Evolutionary conservation across 2,888 invertebrate genomes (phyloP).

Genomic region (Drosophila anomelani): DNA sequence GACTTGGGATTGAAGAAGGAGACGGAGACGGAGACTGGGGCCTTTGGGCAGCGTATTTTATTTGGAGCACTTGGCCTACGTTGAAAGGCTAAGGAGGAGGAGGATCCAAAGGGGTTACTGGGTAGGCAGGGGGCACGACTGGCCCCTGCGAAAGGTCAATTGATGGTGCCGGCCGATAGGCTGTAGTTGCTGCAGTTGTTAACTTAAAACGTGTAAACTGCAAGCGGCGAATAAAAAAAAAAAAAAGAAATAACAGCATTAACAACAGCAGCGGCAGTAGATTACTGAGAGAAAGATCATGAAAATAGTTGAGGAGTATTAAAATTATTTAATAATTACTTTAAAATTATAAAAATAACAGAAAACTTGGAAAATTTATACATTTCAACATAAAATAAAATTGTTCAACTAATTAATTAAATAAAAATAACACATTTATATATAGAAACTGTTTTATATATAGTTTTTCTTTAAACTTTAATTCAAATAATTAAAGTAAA

Average conservation of each 20-base stretch:
- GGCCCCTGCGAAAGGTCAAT: slow-evolving; percentile 74
- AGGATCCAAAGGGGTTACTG: not conserved
- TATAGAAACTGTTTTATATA: too few relatives aligned
- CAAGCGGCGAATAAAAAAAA: slow-evolving; percentile 30
- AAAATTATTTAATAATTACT: not conserved
- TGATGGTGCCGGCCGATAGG: slow-evolving; percentile 76
- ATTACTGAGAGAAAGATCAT: slow-evolving; percentile 3
- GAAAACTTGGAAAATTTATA: too few relatives aligned
- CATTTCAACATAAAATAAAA: too few relatives aligned
- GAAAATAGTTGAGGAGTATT: not conserved
- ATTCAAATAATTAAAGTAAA: too few relatives aligned
- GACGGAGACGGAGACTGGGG: not conserved
- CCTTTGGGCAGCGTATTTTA: slow-evolving; percentile 62
- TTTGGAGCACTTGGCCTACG: slow-evolving; percentile 71
- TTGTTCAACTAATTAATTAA: too few relatives aligned
- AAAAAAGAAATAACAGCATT: not conserved
- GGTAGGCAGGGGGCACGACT: slow-evolving; percentile 59
- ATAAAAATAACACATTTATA: too few relatives aligned
- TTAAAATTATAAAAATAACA: too few relatives aligned
- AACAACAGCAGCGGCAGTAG: slow-evolving; percentile 21
- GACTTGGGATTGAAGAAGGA: not conserved
- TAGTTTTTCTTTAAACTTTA: too few relatives aligned
- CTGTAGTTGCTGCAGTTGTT: slow-evolving; percentile 61
- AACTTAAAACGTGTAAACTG: slow-evolving; percentile 74
- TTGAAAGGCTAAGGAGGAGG: slow-evolving; percentile 55